phyloP scores from a whole-genome alignment of 2,113 vertebrate genomes.

The Pomatorhinus ruficollis region DNA sequence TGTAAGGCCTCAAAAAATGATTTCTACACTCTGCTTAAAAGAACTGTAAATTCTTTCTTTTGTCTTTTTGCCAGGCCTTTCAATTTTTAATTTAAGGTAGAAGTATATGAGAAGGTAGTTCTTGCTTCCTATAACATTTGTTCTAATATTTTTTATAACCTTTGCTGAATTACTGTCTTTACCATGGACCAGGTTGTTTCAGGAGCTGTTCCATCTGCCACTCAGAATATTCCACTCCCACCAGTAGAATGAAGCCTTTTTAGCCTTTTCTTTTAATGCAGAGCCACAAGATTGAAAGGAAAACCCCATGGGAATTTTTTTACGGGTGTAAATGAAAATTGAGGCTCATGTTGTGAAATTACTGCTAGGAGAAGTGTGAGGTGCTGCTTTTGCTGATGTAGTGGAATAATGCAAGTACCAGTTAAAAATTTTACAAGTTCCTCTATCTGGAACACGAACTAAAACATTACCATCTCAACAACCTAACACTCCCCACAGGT shows the following conservation, averaged over 20 bases:
- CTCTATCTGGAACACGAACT: not conserved
- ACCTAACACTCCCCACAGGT: not conserved
- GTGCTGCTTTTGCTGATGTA: not conserved
- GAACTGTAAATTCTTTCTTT: not conserved
- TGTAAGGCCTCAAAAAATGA: not conserved
- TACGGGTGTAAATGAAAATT: not conserved
- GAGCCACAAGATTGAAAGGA: not conserved
- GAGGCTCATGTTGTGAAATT: not conserved
- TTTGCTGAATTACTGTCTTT: not conserved
- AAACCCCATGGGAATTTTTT: not conserved
- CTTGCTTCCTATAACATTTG: not conserved
- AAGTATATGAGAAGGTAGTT: not conserved
- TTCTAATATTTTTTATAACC: not conserved
- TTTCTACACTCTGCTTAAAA: not conserved
- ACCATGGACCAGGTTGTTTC: not conserved
- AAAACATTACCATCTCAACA: not conserved
- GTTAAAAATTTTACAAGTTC: not conserved
- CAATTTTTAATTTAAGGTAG: not conserved
- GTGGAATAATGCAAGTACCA: not conserved
- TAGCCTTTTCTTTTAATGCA: not conserved
- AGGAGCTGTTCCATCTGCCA: not conserved
- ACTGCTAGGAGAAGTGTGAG: not conserved
- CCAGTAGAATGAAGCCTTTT: not conserved
- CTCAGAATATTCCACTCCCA: not conserved
- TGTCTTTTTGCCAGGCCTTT: not conserved